Percentiles rank a stretch among this genome's conserved stretches.
phyloP scores from a whole-genome alignment of 1,140 invertebrate species.

The Drosophila erecta region DNA sequence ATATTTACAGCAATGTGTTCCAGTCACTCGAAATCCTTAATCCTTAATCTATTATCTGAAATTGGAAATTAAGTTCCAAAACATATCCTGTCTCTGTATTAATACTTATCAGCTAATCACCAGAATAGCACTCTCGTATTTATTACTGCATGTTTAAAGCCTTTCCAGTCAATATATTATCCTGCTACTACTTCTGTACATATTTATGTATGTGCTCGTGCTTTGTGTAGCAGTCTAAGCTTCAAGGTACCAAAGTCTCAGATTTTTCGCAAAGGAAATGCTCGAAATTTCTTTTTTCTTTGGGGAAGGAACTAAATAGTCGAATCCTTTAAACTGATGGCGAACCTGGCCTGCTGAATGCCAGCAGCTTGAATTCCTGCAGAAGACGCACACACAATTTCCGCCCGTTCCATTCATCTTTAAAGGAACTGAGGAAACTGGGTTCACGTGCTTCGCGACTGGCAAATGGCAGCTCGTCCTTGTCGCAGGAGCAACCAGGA shows the following conservation, averaged over 20 bases:
- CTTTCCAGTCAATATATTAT: neutral
- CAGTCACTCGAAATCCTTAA: no score
- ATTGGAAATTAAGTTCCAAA: no score
- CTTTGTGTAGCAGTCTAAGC: neutral
- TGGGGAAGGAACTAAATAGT: neutral
- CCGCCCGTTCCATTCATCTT: conserved; percentile 8
- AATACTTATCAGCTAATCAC: no score
- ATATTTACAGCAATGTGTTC: no score
- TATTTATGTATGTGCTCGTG: neutral
- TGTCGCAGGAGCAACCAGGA: conserved; percentile 15
- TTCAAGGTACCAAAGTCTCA: neutral
- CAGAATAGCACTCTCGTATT: no score
- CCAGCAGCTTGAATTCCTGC: conserved; percentile 21
- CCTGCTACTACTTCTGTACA: no score
- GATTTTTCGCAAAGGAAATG: conserved; percentile 5
- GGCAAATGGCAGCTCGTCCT: conserved; percentile 30
- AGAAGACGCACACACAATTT: conserved; percentile 16
- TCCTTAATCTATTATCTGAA: no score
- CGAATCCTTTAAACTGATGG: conserved; percentile 15
- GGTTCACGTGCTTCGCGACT: conserved; percentile 26
- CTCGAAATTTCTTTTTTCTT: neutral
- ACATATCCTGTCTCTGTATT: no score
- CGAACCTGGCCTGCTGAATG: conserved; percentile 4
- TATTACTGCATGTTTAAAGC: no score
- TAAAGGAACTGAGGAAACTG: conserved; percentile 24